Evolutionary conservation across 2,888 invertebrate species (phyloP).

Genomic region (Patella ulyssiponensis): DNA sequence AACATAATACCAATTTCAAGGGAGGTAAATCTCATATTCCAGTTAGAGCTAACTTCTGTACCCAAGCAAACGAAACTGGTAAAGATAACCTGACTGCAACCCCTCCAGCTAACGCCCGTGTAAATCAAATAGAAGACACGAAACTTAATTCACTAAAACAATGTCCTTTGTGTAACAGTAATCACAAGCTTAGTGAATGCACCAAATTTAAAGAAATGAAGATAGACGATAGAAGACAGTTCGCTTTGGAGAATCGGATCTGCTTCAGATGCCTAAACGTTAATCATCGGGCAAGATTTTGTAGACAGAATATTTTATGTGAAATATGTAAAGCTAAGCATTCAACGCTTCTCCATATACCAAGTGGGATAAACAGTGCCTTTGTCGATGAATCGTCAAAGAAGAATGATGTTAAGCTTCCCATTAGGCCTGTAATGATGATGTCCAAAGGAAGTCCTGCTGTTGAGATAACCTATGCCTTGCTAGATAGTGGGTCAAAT

Average conservation of each 20-base stretch:
- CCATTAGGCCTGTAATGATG: neutral
- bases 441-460: too few relatives aligned
- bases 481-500: neutral
- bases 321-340: neutral
- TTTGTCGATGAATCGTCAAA: neutral
- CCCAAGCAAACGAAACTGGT: too few relatives aligned
- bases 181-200: too few relatives aligned
- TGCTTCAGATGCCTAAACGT: neutral
- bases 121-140: too few relatives aligned
- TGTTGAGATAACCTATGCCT: too few relatives aligned
- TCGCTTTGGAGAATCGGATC: neutral
- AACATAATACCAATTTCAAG: too few relatives aligned
- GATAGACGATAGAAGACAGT: neutral
- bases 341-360: neutral
- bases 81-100: too few relatives aligned
- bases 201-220: neutral
- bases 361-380: neutral
- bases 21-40: too few relatives aligned
- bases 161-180: too few relatives aligned
- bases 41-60: too few relatives aligned
- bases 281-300: neutral
- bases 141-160: too few relatives aligned
- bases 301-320: neutral
- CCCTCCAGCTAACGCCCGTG: too few relatives aligned
- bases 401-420: neutral